Evolutionary conservation across 2,888 invertebrate species (phyloP).

Genomic region (Empis stercorea): DNA sequence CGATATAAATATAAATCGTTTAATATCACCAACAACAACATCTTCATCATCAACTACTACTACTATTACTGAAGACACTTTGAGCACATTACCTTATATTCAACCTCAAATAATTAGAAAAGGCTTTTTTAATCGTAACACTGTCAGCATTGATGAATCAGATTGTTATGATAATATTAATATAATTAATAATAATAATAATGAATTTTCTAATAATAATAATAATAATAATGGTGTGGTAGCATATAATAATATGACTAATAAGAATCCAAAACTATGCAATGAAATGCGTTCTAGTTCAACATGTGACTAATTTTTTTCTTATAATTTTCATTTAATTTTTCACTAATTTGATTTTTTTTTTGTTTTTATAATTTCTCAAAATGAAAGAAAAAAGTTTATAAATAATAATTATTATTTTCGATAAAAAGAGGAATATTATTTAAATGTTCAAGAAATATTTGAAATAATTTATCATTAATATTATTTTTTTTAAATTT

Average conservation of each 20-base stretch:
- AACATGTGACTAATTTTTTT: conserved; percentile 18
- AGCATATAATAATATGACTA: conserved; percentile 10
- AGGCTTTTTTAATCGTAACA: conserved; percentile 25
- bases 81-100: conserved; percentile 10
- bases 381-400: no score
- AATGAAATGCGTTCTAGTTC: conserved; percentile 23
- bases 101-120: conserved; percentile 23
- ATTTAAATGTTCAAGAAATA: no score
- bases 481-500: background rate
- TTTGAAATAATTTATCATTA: no score
- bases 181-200: conserved; percentile 8
- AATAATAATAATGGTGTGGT: conserved; percentile 7
- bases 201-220: conserved; percentile 7
- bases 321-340: conserved; percentile 2
- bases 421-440: no score
- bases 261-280: conserved; percentile 16
- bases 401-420: no score
- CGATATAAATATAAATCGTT: conserved; percentile 16
- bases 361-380: background rate
- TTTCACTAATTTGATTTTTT: no score
- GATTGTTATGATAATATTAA: conserved; percentile 9
- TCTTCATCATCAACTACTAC: conserved; percentile 7
- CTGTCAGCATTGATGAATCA: conserved; percentile 25
- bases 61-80: conserved; percentile 13
- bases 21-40: conserved; percentile 13